Base-by-base conservation (phyloP, 2,888 invertebrate species). In the Xestia sexstrigata region DNA sequence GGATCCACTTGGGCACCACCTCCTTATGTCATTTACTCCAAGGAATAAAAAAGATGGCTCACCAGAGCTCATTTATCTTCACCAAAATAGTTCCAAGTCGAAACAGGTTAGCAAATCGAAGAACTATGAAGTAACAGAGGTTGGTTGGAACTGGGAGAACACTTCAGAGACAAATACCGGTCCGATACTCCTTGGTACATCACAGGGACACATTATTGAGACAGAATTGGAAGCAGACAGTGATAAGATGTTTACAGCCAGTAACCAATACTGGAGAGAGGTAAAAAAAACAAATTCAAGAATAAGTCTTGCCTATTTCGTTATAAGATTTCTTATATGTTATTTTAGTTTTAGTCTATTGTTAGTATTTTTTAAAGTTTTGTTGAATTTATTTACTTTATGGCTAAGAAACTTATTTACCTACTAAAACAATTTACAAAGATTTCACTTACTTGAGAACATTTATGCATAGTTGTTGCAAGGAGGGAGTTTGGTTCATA, bases 131-230 rank as follows among this genome's bases (percentile, higher is more conserved):
- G 98, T 99, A 42, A 99, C 99, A 0, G 98, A 99, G 70, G 98
- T 99, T 0, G 99, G 98, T 1, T 99, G 99, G 98, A 99, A 98
- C 93, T 97, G 97, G 87, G 97, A 97, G 77, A 98, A 98, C 86
- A 97, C 97, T 3, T 98, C 97, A 0, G 98, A 98, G 79, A 94
- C 92, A 1, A 97, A 98, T 0, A 99, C 99, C 0, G 98, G 98
- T 1, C 97, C 98, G 0, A 99, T 99, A 89, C 95, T 99, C 62
- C 92, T 99, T 66, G 99, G 99, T 11, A 99, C 99, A 0, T 98
- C 98, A 0, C 98, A 98, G 92, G 99, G 99, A 0, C 96, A 98
- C 66, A 98, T 99, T 82, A 98, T 99, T 94, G 99, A 99, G 95
- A 98, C 98, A 0, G 99, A 99, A 93, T 97, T 99, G 71, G 97